These are phyloP conservation scores for Neria commutata DNA, from an alignment of 2,888 invertebrate genomes.

Conservation along the genomic window DNA sequence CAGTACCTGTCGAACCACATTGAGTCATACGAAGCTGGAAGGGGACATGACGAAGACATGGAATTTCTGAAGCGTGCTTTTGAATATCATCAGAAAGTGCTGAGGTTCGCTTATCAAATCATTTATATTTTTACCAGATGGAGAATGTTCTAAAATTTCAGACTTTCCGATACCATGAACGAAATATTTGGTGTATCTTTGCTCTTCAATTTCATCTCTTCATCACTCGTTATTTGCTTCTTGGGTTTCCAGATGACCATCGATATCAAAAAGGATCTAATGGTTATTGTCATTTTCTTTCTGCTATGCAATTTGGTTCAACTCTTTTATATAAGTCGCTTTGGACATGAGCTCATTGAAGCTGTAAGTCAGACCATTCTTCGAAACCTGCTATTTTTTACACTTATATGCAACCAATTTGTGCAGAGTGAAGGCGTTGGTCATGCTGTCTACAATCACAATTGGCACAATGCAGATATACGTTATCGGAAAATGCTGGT, in stretches of 20 bases:
- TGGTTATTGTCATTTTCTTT: constrained; percentile 47
- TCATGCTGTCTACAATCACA: constrained; percentile 47
- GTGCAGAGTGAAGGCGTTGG: constrained; percentile 49
- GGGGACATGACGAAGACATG: constrained; percentile 6
- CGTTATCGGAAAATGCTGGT: constrained; percentile 49
- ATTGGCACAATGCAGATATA: constrained; percentile 44
- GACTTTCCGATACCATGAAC: constrained; percentile 2
- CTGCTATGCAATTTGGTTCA: constrained; percentile 44
- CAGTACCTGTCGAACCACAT: constrained; percentile 39
- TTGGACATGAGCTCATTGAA: constrained; percentile 30
- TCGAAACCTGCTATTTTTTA: too few relatives aligned
- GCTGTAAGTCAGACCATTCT: constrained; percentile 27
- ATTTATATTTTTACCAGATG: neutral
- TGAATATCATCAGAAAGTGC: constrained; percentile 43
- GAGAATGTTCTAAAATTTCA: neutral
- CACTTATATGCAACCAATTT: too few relatives aligned
- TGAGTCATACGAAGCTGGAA: constrained; percentile 32
- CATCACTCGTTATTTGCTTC: constrained; percentile 54
- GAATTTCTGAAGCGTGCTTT: constrained; percentile 36
- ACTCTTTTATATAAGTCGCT: constrained; percentile 33
- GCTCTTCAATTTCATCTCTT: constrained; percentile 50
- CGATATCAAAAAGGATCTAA: constrained; percentile 39
- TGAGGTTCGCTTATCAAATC: constrained; percentile 29
- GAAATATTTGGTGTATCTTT: constrained; percentile 49
- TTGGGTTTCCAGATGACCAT: constrained; percentile 54